These are phyloP conservation scores for Leptocoma aspasia DNA, from an alignment of 2,113 vertebrate genomes.

Conservation along the genomic window DNA sequence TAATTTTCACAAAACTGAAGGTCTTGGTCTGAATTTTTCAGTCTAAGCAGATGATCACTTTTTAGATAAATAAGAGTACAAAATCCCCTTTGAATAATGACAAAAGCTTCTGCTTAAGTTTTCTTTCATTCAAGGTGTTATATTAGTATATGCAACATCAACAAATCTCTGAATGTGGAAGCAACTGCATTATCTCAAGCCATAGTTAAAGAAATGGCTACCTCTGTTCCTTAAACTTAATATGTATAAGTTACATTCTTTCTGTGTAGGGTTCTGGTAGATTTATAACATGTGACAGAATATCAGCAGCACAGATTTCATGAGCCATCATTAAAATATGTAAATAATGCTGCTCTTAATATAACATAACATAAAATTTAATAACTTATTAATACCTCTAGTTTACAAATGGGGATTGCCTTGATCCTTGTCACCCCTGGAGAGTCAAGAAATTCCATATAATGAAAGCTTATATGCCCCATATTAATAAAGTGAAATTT, in stretches of 20 bases:
- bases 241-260: neutral
- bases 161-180: neutral
- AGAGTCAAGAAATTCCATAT: slow-evolving; percentile 14
- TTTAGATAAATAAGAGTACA: neutral
- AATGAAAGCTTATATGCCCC: neutral
- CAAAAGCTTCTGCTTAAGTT: neutral
- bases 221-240: neutral
- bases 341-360: neutral
- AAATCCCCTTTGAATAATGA: neutral
- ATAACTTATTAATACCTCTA: slow-evolving; percentile 51
- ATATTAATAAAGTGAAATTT: slow-evolving; percentile 51
- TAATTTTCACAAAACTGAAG: neutral
- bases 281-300: slow-evolving; percentile 2
- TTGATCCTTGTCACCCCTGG: neutral
- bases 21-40: neutral
- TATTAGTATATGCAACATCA: neutral
- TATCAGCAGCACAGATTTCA: neutral
- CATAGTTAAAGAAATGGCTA: neutral
- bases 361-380: slow-evolving; percentile 16
- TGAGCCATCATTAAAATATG: neutral
- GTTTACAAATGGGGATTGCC: slow-evolving; percentile 12
- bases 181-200: neutral
- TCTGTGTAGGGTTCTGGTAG: neutral
- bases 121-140: neutral
- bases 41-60: neutral